These are phyloP conservation scores for Neodiprion lecontei DNA, from an alignment of 1,140 invertebrate genomes.

Conservation along the genomic window DNA sequence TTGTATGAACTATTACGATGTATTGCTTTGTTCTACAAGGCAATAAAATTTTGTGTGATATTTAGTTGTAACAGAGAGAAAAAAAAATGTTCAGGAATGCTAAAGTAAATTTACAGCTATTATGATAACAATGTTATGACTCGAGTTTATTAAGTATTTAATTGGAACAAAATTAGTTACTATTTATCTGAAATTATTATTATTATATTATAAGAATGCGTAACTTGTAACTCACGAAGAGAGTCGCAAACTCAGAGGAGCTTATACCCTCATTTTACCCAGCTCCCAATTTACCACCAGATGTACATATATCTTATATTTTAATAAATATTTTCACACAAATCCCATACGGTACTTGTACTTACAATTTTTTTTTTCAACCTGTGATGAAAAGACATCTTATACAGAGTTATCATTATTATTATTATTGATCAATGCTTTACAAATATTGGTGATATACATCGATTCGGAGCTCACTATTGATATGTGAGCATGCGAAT, in stretches of 20 bases:
- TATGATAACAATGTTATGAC: slow-evolving; percentile 13
- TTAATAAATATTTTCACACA: slow-evolving; percentile 34
- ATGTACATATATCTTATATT: slow-evolving; percentile 28
- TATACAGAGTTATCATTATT: no score
- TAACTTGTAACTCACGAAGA: no score
- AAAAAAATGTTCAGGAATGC: no score
- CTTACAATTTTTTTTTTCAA: not conserved
- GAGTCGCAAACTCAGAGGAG: no score
- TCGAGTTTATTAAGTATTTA: slow-evolving; percentile 45
- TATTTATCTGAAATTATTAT: slow-evolving; percentile 34
- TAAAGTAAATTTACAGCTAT: no score
- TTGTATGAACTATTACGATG: not conserved
- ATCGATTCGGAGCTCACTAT: no score
- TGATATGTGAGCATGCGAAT: no score
- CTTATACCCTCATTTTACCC: no score
- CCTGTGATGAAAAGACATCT: no score
- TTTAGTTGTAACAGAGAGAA: slow-evolving; percentile 32
- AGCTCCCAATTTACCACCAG: not conserved
- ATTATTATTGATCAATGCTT: no score
- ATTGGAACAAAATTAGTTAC: slow-evolving; percentile 40
- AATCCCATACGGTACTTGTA: not conserved
- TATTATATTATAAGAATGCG: no score
- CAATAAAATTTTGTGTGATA: slow-evolving; percentile 38
- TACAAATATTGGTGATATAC: no score
- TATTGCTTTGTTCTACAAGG: slow-evolving; percentile 1